Conservation (phyloP, 2,888 invertebrate genomes). For the Hyalella azteca region DNA sequence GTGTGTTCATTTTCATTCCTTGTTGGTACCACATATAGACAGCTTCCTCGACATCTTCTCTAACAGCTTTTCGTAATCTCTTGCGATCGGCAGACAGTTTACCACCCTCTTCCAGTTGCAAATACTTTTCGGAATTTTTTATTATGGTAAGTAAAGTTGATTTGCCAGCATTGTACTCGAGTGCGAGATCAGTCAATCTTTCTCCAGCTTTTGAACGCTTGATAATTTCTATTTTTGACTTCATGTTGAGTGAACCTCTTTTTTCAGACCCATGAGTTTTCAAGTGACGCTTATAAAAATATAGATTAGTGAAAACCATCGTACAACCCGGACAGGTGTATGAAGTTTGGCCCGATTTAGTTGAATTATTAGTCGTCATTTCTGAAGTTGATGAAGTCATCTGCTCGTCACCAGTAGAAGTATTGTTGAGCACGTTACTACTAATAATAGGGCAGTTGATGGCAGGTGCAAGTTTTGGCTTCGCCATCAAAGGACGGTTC, state of each 20-base stretch:
- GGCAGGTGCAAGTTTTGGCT: neutral
- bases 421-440: neutral
- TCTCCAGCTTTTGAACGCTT: conserved; percentile 51
- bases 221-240: conserved; percentile 53
- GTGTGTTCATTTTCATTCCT: conserved; percentile 44
- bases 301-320: neutral
- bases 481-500: neutral
- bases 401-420: neutral
- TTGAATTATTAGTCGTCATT: neutral
- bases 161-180: conserved; percentile 53
- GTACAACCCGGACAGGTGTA: neutral
- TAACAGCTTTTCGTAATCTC: conserved; percentile 51
- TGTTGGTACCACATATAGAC: conserved; percentile 57
- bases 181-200: conserved; percentile 53
- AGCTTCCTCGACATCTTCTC: conserved; percentile 57
- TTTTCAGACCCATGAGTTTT: conserved; percentile 22
- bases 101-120: conserved; percentile 50
- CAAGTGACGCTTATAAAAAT: neutral
- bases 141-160: conserved; percentile 55
- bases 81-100: conserved; percentile 55
- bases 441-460: neutral
- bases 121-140: conserved; percentile 54
- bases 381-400: neutral
- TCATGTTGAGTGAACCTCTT: conserved; percentile 13
- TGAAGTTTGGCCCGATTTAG: neutral